Conservation (phyloP, 2,113 vertebrate genomes). For the Neolamprologus tretocephalus region DNA sequence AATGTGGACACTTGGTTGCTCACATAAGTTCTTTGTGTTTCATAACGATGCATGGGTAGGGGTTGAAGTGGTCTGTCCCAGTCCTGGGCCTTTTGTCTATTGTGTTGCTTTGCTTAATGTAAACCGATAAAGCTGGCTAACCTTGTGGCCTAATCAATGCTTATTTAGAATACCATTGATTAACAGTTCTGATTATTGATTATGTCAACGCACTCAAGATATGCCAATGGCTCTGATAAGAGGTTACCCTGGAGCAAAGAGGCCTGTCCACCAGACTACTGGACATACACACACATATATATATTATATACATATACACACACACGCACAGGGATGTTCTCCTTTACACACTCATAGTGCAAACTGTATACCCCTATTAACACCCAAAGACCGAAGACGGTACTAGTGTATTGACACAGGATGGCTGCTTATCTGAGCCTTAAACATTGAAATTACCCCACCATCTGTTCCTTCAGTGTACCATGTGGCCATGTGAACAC, state of each 20-base stretch:
- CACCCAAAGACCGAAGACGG: neutral
- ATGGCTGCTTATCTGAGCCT: constrained; percentile 42
- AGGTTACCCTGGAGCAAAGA: constrained; percentile 61
- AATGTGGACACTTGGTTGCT: neutral
- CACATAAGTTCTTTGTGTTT: neutral
- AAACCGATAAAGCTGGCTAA: constrained; percentile 76
- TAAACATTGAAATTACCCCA: constrained; percentile 49
- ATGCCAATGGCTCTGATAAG: constrained; percentile 71
- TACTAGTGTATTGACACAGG: constrained; percentile 27
- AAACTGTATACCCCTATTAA: neutral
- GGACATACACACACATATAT: neutral
- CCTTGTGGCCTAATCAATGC: constrained; percentile 74
- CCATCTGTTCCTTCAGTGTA: constrained; percentile 51
- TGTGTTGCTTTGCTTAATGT: constrained; percentile 75
- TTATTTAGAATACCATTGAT: constrained; percentile 80
- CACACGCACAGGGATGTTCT: neutral
- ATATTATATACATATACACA: neutral
- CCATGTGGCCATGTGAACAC: constrained; percentile 23
- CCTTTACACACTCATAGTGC: neutral
- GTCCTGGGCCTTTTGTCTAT: constrained; percentile 61
- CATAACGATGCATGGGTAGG: constrained; percentile 6
- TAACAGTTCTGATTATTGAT: constrained; percentile 82
- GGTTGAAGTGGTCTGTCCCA: constrained; percentile 44
- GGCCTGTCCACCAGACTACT: constrained; percentile 24
- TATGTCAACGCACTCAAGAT: constrained; percentile 69